Base-by-base conservation (phyloP, 2,888 invertebrate genomes). In the Philaethria dido region DNA sequence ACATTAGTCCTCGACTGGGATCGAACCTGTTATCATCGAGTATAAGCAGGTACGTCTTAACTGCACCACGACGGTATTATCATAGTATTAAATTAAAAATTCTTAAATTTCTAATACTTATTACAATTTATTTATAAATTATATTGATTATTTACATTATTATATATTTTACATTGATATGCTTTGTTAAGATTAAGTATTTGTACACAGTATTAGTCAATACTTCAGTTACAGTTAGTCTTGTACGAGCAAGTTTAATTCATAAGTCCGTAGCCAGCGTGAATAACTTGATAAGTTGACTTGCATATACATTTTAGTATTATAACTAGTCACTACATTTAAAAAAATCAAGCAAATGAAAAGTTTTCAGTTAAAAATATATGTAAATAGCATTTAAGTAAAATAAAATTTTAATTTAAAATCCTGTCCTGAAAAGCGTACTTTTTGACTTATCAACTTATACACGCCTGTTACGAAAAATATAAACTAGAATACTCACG, bases 151-250 rank as follows among this genome's bases (percentile, higher is more conserved):
- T 79, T 70, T 77, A 78, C 76, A 79, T 68, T 62, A 79, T 68
- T 64, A 68, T 71, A 72, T 70, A 73, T 74, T 76, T 81, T 81
- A 82, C 77, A 80, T 73, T 87, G 89, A 89, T 89, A 89, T 89
- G 89, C 88, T 82, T 88, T 80, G 77, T 77, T 83, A 83, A 80
- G 77, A 80, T 83, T 81, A 80, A 62, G 68, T 76, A 73, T 77
- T 76, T 79, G 75, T 74, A 73, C 73, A 72, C 62, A 47, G 52
- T 64, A 50, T 52, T 5, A 50, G 48, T 48, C 60, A 62, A 39
- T 25, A 42, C 5, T 52, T 29, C 29, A 52, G 33, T 33, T 52
- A 33, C 29, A 33, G 9, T 33, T 52, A 25, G 29, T 29, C 5
- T 52, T 29, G 25, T 29, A 29, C 29, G 16, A 52, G 29, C 9